These are phyloP conservation scores for Notarius quadriscutis DNA, from an alignment of 2,113 vertebrate genomes.

Conservation along the genomic window DNA sequence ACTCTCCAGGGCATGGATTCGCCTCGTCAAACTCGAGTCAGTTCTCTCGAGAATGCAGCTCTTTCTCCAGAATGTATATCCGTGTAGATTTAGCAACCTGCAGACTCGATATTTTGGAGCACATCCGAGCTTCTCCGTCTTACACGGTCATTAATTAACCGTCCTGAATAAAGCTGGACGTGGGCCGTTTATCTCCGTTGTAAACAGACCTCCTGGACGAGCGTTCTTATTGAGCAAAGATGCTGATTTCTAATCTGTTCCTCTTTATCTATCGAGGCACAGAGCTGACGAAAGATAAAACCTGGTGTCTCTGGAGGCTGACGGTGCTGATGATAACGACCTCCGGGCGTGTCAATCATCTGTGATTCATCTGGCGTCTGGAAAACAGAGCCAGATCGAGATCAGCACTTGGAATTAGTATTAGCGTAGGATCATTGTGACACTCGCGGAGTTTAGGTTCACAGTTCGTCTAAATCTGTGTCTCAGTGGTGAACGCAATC, in stretches of 20 bases:
- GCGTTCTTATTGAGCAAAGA: conserved; percentile 16
- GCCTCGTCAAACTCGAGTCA: conserved; percentile 26
- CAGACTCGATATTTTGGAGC: conserved; percentile 27
- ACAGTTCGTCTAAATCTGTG: conserved; percentile 25
- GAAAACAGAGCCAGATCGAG: conserved; percentile 24
- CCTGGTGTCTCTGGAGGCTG: conserved; percentile 11
- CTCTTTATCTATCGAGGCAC: conserved; percentile 10
- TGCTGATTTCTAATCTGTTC: conserved; percentile 36
- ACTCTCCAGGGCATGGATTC: neutral
- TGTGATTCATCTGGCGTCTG: conserved; percentile 5
- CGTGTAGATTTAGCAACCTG: conserved; percentile 9
- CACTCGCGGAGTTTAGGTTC: neutral
- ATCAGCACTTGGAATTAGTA: conserved; percentile 47
- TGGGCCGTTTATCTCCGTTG: conserved; percentile 42
- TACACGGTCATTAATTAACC: conserved; percentile 46
- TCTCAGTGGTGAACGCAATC: conserved; percentile 44
- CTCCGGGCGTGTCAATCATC: neutral
- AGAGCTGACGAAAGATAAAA: conserved; percentile 9
- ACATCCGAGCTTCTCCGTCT: neutral
- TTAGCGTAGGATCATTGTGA: conserved; percentile 33
- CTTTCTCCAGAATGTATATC: conserved; percentile 31
- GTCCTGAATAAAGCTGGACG: conserved; percentile 40
- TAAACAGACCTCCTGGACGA: conserved; percentile 11
- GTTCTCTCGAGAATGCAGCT: conserved; percentile 21
- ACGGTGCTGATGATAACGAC: conserved; percentile 32